These are phyloP conservation scores for Oreochromis aureus DNA, from an alignment of 2,113 vertebrate genomes.

Conservation along the genomic window DNA sequence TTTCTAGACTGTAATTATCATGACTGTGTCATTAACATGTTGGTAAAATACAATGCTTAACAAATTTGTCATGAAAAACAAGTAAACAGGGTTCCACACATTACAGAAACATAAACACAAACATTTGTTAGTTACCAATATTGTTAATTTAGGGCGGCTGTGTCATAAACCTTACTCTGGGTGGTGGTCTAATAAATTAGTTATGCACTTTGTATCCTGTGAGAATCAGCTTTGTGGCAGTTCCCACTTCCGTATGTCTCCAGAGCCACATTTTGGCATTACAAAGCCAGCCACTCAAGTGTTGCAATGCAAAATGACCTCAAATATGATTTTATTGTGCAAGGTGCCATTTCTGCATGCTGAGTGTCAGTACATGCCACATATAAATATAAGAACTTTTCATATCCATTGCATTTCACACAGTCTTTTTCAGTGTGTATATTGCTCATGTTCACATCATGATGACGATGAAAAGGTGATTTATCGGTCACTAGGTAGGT, in stretches of 20 bases:
- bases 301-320: neutral
- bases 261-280: neutral
- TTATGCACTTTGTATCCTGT: neutral
- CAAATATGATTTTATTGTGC: neutral
- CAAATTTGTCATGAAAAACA: neutral
- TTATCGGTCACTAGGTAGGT: constrained; percentile 46
- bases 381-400: neutral
- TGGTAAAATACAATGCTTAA: neutral
- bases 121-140: neutral
- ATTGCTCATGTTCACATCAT: neutral
- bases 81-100: neutral
- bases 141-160: neutral
- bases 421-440: neutral
- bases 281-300: neutral
- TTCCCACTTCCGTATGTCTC: neutral
- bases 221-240: neutral
- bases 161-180: neutral
- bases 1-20: neutral
- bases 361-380: neutral
- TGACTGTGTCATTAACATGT: neutral
- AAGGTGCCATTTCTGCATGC: neutral
- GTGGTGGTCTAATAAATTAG: neutral
- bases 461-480: neutral
- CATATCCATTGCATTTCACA: neutral
- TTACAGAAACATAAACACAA: neutral